Evolutionary conservation across 2,888 invertebrate species (phyloP).

Genomic region (Zaprionus obscuricornis): DNA sequence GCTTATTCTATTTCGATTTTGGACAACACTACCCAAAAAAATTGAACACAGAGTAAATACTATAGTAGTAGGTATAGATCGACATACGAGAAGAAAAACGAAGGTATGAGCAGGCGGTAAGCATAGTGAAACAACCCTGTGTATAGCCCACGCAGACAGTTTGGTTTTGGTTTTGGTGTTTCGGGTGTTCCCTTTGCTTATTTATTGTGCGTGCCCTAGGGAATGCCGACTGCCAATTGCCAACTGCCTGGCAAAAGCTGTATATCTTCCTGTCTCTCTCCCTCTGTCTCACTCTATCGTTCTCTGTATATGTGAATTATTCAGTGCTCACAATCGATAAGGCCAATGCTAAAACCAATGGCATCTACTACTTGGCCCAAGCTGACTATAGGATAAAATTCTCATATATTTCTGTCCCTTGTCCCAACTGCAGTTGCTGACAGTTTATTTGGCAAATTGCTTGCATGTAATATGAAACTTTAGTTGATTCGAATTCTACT

Average conservation of each 20-base stretch:
- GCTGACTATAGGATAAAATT: conserved; percentile 3
- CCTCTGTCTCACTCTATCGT: not conserved
- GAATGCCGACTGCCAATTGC: conserved; percentile 31
- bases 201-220: conserved; percentile 75
- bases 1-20: no score
- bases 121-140: conserved; percentile 30
- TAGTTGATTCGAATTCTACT: conserved; percentile 14
- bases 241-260: conserved; percentile 40
- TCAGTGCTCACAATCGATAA: conserved; percentile 74
- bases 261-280: conserved; percentile 45
- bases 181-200: conserved; percentile 48
- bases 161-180: not conserved
- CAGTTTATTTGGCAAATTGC: conserved; percentile 81
- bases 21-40: no score
- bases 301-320: conserved; percentile 62
- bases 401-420: not conserved
- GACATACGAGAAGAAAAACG: not conserved
- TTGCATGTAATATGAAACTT: conserved; percentile 77
- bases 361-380: conserved; percentile 40
- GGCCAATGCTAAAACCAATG: conserved; percentile 43
- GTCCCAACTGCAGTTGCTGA: conserved; percentile 53
- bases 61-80: not conserved
- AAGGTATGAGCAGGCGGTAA: not conserved
- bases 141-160: conserved; percentile 28
- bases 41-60: no score